Base-by-base conservation (phyloP, 92 coral and sea anemone species). In the Anthopleura xanthogrammica region DNA sequence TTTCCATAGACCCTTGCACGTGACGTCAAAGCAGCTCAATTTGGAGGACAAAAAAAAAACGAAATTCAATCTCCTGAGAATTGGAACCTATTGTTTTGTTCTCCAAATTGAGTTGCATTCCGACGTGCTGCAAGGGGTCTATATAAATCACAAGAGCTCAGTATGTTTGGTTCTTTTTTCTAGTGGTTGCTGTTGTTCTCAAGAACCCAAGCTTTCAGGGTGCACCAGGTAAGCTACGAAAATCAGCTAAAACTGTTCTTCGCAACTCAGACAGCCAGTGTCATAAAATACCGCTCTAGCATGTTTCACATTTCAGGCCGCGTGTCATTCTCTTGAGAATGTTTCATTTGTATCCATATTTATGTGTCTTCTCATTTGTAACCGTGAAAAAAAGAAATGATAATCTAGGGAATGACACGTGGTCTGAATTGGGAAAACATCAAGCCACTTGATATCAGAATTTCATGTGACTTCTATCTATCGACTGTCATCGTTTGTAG, bases 111-210 rank as follows among this genome's bases (percentile, higher is more conserved):
- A 29, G 36, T 29, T 29, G 36, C 36, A 29, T 29, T 50, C 54
- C 54, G 36, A 29, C 36, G 36, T 29, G 36, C 36, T 29, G 36
- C 36, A 29, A 29, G 36, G 50, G 50, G 5, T 46, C 5, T 46
- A 46, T 9, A 46, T 54, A 54, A 54, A 1, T 54, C 20, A 2
- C 5, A n/a, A 5, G 40, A 41, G 0, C 19, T 42, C 50, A 43
- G 20, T 43, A 14, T 40, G 7, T 20, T 39, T 41, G 79, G 22
- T 76, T 43, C 14, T 5, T 76, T 43, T 76, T 3, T 12, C 14
- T 52, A 76, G 79, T 76, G 22, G 79, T 76, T 43, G 79, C 79
- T 52, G 60, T 76, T 52, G 79, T 76, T 43, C 41, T 76, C 79
- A 76, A 76, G 29, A 42, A 76, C 79, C 79, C 79, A 0, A 76